A percentile compares a stretch with the other conserved stretches of the same genome.
Evolutionary conservation across 2,888 invertebrate genomes (phyloP).

Genomic region (Tribolium freemani): DNA sequence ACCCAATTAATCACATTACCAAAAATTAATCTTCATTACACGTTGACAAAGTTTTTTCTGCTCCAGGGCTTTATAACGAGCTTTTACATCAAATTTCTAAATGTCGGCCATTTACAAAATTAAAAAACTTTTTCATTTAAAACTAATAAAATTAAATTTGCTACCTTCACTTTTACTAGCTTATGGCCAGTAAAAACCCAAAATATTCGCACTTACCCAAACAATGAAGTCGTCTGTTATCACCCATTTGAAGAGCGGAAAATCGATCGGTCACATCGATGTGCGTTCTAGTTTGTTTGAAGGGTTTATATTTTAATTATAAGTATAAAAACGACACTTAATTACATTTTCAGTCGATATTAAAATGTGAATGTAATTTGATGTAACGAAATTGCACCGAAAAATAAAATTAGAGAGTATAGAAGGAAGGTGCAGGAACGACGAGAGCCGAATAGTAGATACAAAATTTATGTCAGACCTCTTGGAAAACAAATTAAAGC

Average conservation of each 20-base stretch:
- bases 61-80: slow-evolving; percentile 2
- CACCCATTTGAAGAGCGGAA: not conserved
- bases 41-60: slow-evolving; percentile 10
- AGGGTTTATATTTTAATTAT: not conserved
- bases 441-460: not conserved
- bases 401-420: not conserved
- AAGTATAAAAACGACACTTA: not conserved
- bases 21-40: slow-evolving; percentile 29
- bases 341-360: not conserved
- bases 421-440: not conserved
- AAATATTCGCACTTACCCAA: not conserved
- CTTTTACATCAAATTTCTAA: slow-evolving; percentile 12
- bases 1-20: slow-evolving; percentile 22
- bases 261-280: not conserved
- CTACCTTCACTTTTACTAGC: not conserved
- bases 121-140: slow-evolving; percentile 24
- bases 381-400: not conserved
- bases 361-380: not conserved
- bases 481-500: not conserved
- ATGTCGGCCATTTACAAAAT: slow-evolving; percentile 21
- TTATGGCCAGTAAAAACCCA: not conserved
- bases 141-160: not conserved
- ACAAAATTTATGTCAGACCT: not conserved
- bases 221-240: not conserved
- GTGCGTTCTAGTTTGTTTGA: not conserved